Evolutionary conservation across 2,113 vertebrate genomes (phyloP), one percentile per base, ranked within the genome.

Genomic region (Petromus typicus): DNA sequence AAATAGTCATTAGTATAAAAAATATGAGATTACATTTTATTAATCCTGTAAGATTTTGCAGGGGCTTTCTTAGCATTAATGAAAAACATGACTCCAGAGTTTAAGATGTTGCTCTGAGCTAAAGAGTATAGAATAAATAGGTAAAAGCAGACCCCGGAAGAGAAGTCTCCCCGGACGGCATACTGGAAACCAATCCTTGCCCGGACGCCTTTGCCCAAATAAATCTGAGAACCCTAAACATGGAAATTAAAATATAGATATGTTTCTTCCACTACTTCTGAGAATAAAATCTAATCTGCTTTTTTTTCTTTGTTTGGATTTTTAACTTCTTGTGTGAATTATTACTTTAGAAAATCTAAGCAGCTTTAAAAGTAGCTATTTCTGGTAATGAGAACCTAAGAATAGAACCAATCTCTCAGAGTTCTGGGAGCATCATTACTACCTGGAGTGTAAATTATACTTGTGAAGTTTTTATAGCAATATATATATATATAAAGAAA

Each of bases 331-430:
- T 90, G 13, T 10, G 66, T 67, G 32, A 64, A 78, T 82, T 92
- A 11, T 87, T 69, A 89, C 17, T 94, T 94, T 54, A 48, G 59
- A 56, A 94, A 96, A 64, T 43, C 30, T 40, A 79, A 92, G 22
- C 5, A 45, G 11, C 91, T 89, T 86, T 17, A 91, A 20, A 89
- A 90, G 88, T 5, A 87, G n/a, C 34, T 64, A 37, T 90, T 93
- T 84, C 85, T 93, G 45, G 25, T 85, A 86, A 85, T 30, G 3
- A 84, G 23, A 90, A 92, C 1, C 22, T 80, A 90, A 64, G 10
- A 85, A 81, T 59, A 87, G 59, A 93, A 27, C 30, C 18, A 93
- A 27, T 23, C 18, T 87, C 3, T 84, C 37, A 66, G 17, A 89
- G 63, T 87, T 45, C 34, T 40, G 59, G 7, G 34, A 81, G 7